phyloP scores from a whole-genome alignment of 92 coral and sea anemone species.

The Chrysogorgia sp. region DNA sequence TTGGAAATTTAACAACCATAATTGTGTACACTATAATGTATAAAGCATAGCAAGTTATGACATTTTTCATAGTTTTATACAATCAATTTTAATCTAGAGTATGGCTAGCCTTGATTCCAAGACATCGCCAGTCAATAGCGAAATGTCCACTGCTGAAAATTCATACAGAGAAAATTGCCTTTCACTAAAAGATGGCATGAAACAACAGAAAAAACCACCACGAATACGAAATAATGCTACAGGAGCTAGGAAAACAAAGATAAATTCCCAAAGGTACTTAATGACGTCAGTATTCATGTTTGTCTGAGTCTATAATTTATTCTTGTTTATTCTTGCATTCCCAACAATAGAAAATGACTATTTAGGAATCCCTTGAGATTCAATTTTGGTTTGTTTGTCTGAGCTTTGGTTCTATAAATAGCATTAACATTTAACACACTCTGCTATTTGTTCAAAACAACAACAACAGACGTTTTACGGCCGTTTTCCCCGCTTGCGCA shows the following conservation, averaged over 20 bases:
- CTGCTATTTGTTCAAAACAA: too few species aligned
- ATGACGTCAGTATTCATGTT: not conserved
- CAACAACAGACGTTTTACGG: too few species aligned
- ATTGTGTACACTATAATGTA: not conserved
- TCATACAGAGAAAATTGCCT: constrained; percentile 19
- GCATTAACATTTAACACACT: not conserved
- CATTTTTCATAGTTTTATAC: not conserved
- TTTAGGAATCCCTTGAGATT: too few species aligned
- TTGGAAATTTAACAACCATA: too few species aligned
- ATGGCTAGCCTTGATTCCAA: constrained; percentile 9
- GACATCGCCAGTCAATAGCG: constrained; percentile 5
- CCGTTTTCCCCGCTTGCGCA: too few species aligned
- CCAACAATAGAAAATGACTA: too few species aligned
- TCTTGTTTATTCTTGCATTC: too few species aligned
- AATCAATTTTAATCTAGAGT: not conserved
- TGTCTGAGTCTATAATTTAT: too few species aligned
- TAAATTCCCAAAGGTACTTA: constrained; percentile 78
- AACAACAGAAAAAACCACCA: constrained; percentile 5
- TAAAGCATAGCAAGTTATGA: not conserved
- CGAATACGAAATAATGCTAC: constrained; percentile 64
- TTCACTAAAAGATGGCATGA: constrained; percentile 28
- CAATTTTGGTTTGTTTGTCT: too few species aligned
- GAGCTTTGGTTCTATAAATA: too few species aligned
- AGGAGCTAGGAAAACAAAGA: constrained; percentile 77
- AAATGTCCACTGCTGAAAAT: constrained; percentile 20